These are phyloP conservation scores for Cinclus cinclus DNA, from an alignment of 2,113 vertebrate species.

Conservation along the genomic window DNA sequence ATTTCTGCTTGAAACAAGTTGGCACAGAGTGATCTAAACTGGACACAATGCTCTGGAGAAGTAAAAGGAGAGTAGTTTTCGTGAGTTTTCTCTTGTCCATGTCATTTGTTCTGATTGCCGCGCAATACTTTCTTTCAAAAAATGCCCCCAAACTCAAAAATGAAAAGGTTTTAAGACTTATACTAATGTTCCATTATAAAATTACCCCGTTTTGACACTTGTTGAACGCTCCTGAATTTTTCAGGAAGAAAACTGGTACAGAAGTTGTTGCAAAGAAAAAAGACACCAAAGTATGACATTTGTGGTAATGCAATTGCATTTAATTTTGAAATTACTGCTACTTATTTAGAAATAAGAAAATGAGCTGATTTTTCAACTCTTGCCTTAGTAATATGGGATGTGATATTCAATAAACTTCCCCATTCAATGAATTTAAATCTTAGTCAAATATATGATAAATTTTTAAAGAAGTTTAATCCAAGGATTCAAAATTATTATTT, in stretches of 20 bases:
- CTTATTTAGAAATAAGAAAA: not conserved
- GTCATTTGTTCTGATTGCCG: not conserved
- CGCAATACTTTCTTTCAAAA: not conserved
- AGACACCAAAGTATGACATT: not conserved
- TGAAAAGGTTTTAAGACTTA: not conserved
- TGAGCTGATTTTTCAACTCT: not conserved
- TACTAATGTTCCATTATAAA: not conserved
- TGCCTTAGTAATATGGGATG: not conserved
- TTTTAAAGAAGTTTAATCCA: not conserved
- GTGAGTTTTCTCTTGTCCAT: not conserved
- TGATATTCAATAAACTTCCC: not conserved
- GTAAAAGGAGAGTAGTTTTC: not conserved
- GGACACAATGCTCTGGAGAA: not conserved
- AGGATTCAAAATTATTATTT: not conserved
- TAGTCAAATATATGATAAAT: not conserved
- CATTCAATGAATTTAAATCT: not conserved
- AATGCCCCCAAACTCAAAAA: not conserved
- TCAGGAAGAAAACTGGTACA: not conserved
- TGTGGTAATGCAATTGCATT: not conserved
- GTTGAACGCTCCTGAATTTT: not conserved
- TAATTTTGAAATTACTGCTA: not conserved
- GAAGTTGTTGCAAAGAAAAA: not conserved
- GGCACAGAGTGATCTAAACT: not conserved
- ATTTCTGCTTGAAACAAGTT: not conserved
- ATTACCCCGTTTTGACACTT: not conserved